A percentile compares a stretch with the other conserved stretches of the same genome.
These are phyloP conservation scores for Drosophila setifemur DNA, from an alignment of 1,140 invertebrate species.

Conservation along the genomic window DNA sequence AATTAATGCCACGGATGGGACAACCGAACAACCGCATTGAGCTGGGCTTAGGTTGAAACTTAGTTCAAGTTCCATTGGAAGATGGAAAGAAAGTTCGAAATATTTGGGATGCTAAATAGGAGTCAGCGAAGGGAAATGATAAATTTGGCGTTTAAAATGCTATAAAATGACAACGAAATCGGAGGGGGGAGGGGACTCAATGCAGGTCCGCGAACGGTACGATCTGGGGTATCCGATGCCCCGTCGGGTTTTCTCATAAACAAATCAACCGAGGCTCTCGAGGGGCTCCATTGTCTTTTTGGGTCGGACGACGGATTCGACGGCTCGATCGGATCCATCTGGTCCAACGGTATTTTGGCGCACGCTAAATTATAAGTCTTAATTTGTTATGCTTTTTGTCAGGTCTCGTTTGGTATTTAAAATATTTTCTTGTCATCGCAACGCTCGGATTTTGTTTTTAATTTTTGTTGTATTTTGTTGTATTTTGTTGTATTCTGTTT, in stretches of 20 bases:
- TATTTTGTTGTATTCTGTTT: not conserved
- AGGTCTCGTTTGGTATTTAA: constrained; percentile 43
- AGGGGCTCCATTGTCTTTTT: constrained; percentile 46
- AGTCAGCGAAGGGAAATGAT: constrained; percentile 22
- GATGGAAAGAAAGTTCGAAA: constrained; percentile 60
- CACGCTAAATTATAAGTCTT: constrained; percentile 74
- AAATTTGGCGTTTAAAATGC: constrained; percentile 66
- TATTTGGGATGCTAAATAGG: constrained; percentile 13
- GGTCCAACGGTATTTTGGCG: constrained; percentile 75
- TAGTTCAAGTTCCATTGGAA: constrained; percentile 20
- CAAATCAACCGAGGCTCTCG: constrained; percentile 53
- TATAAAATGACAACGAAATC: constrained; percentile 51
- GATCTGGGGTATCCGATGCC: constrained; percentile 13
- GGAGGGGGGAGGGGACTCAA: constrained; percentile 10
- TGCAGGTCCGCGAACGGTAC: constrained; percentile 40
- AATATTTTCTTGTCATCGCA: constrained; percentile 41
- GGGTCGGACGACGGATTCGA: not conserved
- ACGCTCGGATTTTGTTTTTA: constrained; percentile 8
- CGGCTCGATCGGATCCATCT: not conserved
- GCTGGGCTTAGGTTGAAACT: constrained; percentile 4
- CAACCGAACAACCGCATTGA: not conserved
- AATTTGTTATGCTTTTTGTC: constrained; percentile 73
- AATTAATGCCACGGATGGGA: constrained; percentile 18
- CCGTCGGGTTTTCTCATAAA: constrained; percentile 58
- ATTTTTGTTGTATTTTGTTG: not conserved